phyloP scores from a whole-genome alignment of 2,888 invertebrate genomes.

The Tanytarsus gracilentus region DNA sequence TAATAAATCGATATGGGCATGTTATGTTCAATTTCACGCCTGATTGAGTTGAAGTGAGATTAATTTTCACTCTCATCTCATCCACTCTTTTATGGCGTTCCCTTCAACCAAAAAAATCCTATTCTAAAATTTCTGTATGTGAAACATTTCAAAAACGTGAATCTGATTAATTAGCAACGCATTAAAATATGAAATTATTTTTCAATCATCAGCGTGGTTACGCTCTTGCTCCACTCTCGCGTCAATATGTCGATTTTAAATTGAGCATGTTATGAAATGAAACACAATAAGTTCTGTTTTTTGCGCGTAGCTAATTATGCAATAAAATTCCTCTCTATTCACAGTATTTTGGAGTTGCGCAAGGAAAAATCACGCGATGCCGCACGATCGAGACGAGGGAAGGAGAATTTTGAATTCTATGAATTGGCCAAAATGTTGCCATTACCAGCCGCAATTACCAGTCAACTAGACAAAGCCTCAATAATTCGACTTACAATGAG shows the following conservation, averaged over 20 bases:
- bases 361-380: conserved; percentile 92
- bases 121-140: no score
- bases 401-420: conserved; percentile 95
- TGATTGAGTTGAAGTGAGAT: conserved; percentile 16
- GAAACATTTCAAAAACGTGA: conserved; percentile 27
- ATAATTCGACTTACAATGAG: conserved; percentile 94
- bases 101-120: no score
- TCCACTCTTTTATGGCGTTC: not conserved
- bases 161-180: conserved; percentile 29
- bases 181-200: conserved; percentile 28
- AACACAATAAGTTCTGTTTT: not conserved
- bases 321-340: conserved; percentile 38
- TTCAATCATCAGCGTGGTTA: conserved; percentile 1
- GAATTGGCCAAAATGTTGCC: conserved; percentile 92
- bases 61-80: conserved; percentile 1
- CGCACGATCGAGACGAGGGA: conserved; percentile 81
- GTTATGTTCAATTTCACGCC: conserved; percentile 25
- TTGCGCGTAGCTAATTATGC: not conserved
- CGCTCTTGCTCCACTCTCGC: not conserved
- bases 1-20: conserved; percentile 27
- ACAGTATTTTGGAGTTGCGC: conserved; percentile 84
- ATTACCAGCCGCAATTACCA: conserved; percentile 81
- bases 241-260: not conserved
- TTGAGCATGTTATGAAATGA: no score
- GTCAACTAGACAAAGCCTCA: conserved; percentile 90